phyloP scores from a whole-genome alignment of 2,888 invertebrate species.

The Cistogaster globosa region DNA sequence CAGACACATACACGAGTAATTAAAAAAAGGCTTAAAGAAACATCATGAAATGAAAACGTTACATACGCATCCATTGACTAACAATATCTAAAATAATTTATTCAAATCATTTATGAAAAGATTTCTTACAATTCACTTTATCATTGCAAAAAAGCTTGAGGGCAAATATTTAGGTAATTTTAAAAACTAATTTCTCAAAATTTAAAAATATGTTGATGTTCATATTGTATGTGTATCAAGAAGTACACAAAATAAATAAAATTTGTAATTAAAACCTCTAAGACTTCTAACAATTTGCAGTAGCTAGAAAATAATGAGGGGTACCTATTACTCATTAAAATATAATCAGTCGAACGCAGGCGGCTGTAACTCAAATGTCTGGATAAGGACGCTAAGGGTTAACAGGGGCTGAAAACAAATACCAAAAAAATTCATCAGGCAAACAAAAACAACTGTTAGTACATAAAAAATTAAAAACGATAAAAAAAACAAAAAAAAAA shows the following conservation, averaged over 20 bases:
- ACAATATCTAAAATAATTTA: too few species aligned
- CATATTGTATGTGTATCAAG: background rate
- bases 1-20: too few species aligned
- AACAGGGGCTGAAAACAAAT: slow-evolving; percentile 61
- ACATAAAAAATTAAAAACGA: slow-evolving; percentile 18
- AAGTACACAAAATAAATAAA: slow-evolving; percentile 23
- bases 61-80: too few species aligned
- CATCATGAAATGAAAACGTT: too few species aligned
- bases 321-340: slow-evolving; percentile 47
- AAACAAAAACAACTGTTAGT: slow-evolving; percentile 17
- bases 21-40: too few species aligned
- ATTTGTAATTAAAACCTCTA: slow-evolving; percentile 9
- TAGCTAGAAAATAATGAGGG: slow-evolving; percentile 23
- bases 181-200: background rate
- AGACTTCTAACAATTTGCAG: slow-evolving; percentile 13
- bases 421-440: slow-evolving; percentile 17
- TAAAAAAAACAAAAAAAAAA: slow-evolving; percentile 25
- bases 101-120: too few species aligned
- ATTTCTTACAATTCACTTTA: too few species aligned
- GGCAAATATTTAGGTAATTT: too few species aligned
- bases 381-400: slow-evolving; percentile 64
- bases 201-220: slow-evolving; percentile 29
- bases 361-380: slow-evolving; percentile 5
- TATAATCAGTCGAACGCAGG: slow-evolving; percentile 2
- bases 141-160: too few species aligned